These are phyloP conservation scores for Poeciliopsis turrubarensis DNA, from an alignment of 2,113 vertebrate species.

Conservation along the genomic window DNA sequence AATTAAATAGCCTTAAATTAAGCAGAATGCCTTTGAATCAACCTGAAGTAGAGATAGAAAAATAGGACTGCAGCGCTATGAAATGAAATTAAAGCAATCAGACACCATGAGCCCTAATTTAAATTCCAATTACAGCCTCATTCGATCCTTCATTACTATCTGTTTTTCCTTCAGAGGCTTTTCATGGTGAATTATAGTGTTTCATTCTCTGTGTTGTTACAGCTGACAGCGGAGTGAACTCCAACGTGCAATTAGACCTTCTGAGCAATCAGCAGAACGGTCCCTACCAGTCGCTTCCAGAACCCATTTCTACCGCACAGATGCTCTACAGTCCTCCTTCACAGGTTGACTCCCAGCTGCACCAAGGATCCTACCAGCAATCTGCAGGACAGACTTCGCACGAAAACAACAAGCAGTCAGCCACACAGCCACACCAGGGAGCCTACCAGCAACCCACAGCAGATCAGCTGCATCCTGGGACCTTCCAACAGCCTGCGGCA, in stretches of 20 bases:
- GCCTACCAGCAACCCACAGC: conserved; percentile 59
- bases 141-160: conserved; percentile 1
- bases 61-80: conserved; percentile 3
- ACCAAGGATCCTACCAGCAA: conserved; percentile 69
- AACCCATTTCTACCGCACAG: conserved; percentile 77
- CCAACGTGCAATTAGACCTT: conserved; percentile 84
- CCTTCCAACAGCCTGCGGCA: conserved; percentile 60
- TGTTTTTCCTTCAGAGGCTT: conserved; percentile 28
- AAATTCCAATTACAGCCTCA: conserved; percentile 28
- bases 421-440: conserved; percentile 73
- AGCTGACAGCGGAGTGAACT: conserved; percentile 87
- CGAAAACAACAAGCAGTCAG: conserved; percentile 67
- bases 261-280: conserved; percentile 89
- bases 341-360: conserved; percentile 71
- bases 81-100: conserved; percentile 33
- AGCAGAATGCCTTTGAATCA: conserved; percentile 3
- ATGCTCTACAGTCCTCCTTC: conserved; percentile 72
- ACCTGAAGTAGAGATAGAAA: background rate
- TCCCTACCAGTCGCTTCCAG: conserved; percentile 83
- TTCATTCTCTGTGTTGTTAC: conserved; percentile 74
- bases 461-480: conserved; percentile 57
- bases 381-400: conserved; percentile 76
- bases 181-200: conserved; percentile 17
- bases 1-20: background rate
- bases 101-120: conserved; percentile 24